Base-by-base conservation (phyloP, 1,140 invertebrate genomes). In the Pogonomyrmex californicus region DNA sequence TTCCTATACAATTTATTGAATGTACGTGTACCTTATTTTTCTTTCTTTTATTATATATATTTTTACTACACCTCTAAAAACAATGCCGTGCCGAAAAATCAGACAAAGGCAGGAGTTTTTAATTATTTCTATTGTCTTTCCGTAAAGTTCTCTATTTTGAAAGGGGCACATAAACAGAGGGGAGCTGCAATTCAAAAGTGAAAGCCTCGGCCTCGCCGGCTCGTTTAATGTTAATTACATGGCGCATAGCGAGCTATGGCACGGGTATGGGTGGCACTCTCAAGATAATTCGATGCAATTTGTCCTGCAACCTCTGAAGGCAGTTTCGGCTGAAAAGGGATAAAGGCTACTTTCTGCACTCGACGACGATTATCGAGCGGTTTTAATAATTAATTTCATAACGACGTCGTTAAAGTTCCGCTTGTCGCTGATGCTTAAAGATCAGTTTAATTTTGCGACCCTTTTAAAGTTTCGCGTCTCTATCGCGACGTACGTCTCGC, bases 371-470 rank as follows among this genome's bases (percentile, higher is more conserved):
- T 89, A 89, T 91, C 88, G 88, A 58, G 47, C 38, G 83, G 79
- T 75, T 91, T 91, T 86, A 88, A 89, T 91, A 88, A 90, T 91
- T 89, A 86, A 91, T 91, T 86, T 88, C 58, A 54, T 81, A 89
- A 91, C 73, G 89, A 86, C 83, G 78, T 87, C 89, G 79, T 90
- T 88, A 82, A 88, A 86, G 71, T 86, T 60, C 33, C 51, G 77
- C 76, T 49, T 23, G 41, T 71, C 38, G 82, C 4, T 88, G 49
- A 83, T 78, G 85, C 77, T 73, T 30, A 71, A 83, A 86, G 88
- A 90, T 87, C 85, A 71, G 66, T 79, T 87, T 89, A 89, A 90
- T 90, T 66, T 86, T 14, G 36, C 14, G 23, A 81, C 23, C 54
- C 66, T 36, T 75, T 41, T 49, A 54, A 90, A 90, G 60, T 83